Base-by-base conservation (phyloP, 2,797 vertebrate genomes). In the Rhynchonycteris naso region DNA sequence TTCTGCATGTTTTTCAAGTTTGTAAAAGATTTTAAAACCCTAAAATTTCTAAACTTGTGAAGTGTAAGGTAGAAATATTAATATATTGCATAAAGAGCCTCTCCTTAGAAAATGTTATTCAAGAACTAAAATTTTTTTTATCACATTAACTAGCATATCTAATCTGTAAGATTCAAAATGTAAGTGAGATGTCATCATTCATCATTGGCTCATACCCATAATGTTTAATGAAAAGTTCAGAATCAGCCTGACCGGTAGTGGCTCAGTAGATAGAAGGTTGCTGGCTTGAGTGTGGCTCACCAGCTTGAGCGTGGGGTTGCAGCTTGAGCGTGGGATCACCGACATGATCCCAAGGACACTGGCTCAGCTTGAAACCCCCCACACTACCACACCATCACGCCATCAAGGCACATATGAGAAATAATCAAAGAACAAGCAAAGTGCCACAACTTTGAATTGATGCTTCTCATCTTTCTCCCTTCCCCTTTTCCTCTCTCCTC, bases 71-170 rank as follows among this genome's bases (percentile, higher is more conserved):
- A 78, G 33, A 95, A 90, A 54, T 61, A 88, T 69, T 47, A 74
- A 79, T 50, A 69, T 80, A 76, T 54, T 54, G 10, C 18, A 76
- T 79, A 38, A 92, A 90, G 15, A 92, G 22, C 3, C 26, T 85
- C 91, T 95, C 72, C 61, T 96, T 54, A 90, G 76, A 91, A 95
- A 88, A n/a, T 56, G 26, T 93, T 80, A 84, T 35, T 90, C 13
- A 84, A 68, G 52, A 93, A 75, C 50, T 82, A 90, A 90, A 90
- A 93, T 33, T 26, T 88, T 88, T 88, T 63, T 87, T 84, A 83
- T n/a, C n/a, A 91, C 24, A n/a, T 28, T 94, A 86, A 83, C 15
- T 65, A 38, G 28, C 69, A 91, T 11, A 4, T 75, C 63, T 82
- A 61, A 92, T 81, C 68, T 94, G 28, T 93, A 95, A 90, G 35